Percentiles rank a stretch among this genome's conserved stretches.
Conservation (phyloP, 2,888 invertebrate genomes). For the Pachliopta kotzebuea region DNA sequence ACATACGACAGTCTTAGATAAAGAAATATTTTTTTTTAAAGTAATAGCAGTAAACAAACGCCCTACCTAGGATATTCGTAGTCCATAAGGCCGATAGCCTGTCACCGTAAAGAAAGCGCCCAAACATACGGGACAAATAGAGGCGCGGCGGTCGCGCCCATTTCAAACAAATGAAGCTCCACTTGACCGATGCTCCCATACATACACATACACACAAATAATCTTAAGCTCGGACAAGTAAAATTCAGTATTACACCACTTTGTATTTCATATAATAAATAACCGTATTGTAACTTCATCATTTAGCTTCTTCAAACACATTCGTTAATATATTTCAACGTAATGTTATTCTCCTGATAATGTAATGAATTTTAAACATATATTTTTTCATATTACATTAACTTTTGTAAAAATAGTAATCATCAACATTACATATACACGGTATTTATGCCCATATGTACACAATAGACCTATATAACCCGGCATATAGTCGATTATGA, state of each 20-base stretch:
- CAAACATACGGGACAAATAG: slow-evolving; percentile 67
- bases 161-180: slow-evolving; percentile 52
- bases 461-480: background rate
- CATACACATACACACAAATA: slow-evolving; percentile 33
- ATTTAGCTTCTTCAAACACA: background rate
- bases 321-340: background rate
- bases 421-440: background rate
- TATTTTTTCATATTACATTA: background rate
- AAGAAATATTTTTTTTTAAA: background rate
- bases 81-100: slow-evolving; percentile 40
- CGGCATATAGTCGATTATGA: slow-evolving; percentile 57
- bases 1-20: background rate
- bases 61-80: slow-evolving; percentile 16
- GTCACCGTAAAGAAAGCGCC: slow-evolving; percentile 68
- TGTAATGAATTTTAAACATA: background rate
- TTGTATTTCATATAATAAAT: no score
- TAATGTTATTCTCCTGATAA: background rate
- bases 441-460: background rate
- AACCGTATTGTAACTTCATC: no score
- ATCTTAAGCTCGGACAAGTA: background rate
- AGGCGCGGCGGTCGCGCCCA: slow-evolving; percentile 64
- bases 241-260: no score
- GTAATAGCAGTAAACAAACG: slow-evolving; percentile 1
- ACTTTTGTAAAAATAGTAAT: background rate
- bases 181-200: slow-evolving; percentile 71